Evolutionary conservation across 92 coral and sea anemone genomes (phyloP), one percentile per base, ranked within the genome.

Genomic region (Umimayanthus kanabou): DNA sequence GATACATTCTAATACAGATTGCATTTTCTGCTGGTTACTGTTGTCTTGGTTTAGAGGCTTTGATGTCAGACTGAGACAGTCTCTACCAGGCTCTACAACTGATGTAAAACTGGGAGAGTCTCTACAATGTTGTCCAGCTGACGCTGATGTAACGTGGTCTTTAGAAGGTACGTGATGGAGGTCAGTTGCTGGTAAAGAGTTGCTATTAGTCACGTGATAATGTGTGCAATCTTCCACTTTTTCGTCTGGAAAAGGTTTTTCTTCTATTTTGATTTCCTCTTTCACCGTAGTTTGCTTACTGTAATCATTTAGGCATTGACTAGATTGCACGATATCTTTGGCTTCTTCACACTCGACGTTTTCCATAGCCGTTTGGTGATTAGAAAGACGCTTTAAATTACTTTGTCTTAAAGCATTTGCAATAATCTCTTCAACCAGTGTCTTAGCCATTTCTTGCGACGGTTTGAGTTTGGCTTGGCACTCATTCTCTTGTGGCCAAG

Each of bases 401-500:
- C 58, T 43, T 30, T 26, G 86, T 6, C 69, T 67, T 69, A 45
- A 23, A 43, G 86, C 86, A 14, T 45, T 82, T 10, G 57, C 25
- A 42, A 82, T 30, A 82, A 69, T 42, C 9, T 69, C 64, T 67
- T 25, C 86, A 28, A 82, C 50, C 11, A 82, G 1, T 20, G 40
- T 66, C 30, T 73, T 42, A 20, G 76, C 86, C 76, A 43, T 28
- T 69, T 76, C 69, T 9, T 26, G 26, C 50, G 28, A 67, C 33
- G 26, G 14, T 20, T 29, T 55, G 42, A 20, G 37, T 39, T 66
- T 42, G 58, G 29, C 18, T 16, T 43, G 61, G 42, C 2, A 6
- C 43, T 8, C 64, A 42, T 69, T 67, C 23, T 42, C 2, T 69
- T 11, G 86, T 28, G 42, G 15, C 26, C 10, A 11, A 43, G 64